Percentiles rank a stretch among this genome's conserved stretches.
phyloP scores from a whole-genome alignment of 2,888 invertebrate genomes.

The Theretra japonica region DNA sequence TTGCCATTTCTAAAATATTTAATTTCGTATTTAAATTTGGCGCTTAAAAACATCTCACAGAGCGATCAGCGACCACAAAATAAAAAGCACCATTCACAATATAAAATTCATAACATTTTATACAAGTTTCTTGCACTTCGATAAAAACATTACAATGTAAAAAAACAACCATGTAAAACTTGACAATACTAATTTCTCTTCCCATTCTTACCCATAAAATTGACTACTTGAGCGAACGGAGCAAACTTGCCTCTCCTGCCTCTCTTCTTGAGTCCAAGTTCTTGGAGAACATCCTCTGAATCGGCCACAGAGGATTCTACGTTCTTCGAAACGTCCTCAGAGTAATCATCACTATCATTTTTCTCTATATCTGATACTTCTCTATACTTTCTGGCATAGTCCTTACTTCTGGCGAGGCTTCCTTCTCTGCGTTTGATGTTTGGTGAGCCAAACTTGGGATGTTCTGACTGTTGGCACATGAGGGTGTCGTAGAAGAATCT shows the following conservation, averaged over 20 bases:
- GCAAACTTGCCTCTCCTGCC: conserved; percentile 66
- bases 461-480: conserved; percentile 67
- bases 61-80: neutral
- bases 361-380: conserved; percentile 66
- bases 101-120: conserved; percentile 23
- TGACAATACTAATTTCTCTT: conserved; percentile 62
- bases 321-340: conserved; percentile 70
- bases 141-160: conserved; percentile 46
- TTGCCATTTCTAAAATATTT: neutral
- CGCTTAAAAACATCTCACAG: too few relatives aligned
- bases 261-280: conserved; percentile 64
- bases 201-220: conserved; percentile 73
- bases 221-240: conserved; percentile 73
- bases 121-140: conserved; percentile 5
- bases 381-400: conserved; percentile 60
- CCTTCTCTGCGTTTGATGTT: conserved; percentile 53
- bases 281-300: conserved; percentile 66
- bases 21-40: too few relatives aligned
- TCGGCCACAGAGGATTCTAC: conserved; percentile 67
- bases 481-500: conserved; percentile 74
- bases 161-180: conserved; percentile 41
- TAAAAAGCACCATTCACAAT: neutral
- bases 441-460: conserved; percentile 54
- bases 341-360: conserved; percentile 66
- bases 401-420: conserved; percentile 50